phyloP scores from a whole-genome alignment of 2,797 vertebrate species.

The Meda fulgida region DNA sequence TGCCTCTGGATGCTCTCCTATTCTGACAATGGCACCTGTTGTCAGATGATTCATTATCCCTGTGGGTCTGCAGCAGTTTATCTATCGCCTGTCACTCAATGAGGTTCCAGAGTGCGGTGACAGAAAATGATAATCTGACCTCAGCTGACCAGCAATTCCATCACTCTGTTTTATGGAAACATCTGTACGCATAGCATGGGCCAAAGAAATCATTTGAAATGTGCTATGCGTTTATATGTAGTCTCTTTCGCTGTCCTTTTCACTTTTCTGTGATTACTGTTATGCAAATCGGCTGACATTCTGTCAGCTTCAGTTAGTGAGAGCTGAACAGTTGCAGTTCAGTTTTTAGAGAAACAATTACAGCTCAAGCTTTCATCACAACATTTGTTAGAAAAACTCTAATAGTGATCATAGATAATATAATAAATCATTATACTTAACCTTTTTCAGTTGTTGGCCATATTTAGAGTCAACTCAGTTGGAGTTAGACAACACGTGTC shows the following conservation, averaged over 20 bases:
- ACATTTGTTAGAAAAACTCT: neutral
- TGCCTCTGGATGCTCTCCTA: neutral
- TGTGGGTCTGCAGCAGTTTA: slow-evolving; percentile 41
- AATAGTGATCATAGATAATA: neutral
- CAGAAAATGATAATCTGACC: slow-evolving; percentile 27
- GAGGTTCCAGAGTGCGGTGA: slow-evolving; percentile 29
- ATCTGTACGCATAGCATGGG: neutral
- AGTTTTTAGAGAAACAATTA: slow-evolving; percentile 9
- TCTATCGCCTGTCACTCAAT: slow-evolving; percentile 36
- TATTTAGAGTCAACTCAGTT: too few species aligned
- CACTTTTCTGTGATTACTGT: slow-evolving; percentile 14
- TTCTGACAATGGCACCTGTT: slow-evolving; percentile 14
- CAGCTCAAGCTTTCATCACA: neutral
- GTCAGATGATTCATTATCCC: slow-evolving; percentile 23
- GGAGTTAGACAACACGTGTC: too few species aligned
- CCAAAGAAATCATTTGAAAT: neutral
- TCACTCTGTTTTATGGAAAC: neutral
- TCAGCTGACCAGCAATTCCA: slow-evolving; percentile 24
- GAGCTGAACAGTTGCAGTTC: slow-evolving; percentile 47
- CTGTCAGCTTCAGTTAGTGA: slow-evolving; percentile 40
- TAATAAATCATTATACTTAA: neutral
- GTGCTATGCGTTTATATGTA: neutral
- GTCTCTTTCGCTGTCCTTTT: neutral
- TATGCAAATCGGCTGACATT: slow-evolving; percentile 41
- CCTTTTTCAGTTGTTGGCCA: neutral